Percentiles rank a stretch among this genome's conserved stretches.
These are phyloP conservation scores for Orius laevigatus DNA, from an alignment of 1,140 invertebrate genomes.

Conservation along the genomic window DNA sequence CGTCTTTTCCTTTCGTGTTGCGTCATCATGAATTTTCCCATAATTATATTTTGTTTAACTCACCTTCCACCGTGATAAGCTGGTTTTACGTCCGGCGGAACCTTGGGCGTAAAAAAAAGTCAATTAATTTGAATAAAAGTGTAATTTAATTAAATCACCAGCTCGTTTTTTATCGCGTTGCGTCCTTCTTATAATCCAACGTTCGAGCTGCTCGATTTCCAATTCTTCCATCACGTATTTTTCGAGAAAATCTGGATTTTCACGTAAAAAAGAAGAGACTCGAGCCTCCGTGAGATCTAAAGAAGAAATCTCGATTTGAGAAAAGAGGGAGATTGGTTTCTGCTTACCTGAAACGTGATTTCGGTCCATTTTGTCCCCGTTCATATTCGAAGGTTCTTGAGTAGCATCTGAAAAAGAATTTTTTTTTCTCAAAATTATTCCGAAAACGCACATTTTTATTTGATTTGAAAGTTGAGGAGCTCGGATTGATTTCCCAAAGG, in stretches of 20 bases:
- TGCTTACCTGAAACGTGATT: no score
- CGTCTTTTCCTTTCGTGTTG: no score
- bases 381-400: no score
- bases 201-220: slow-evolving; percentile 35
- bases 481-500: no score
- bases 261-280: slow-evolving; percentile 31
- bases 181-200: slow-evolving; percentile 40
- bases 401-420: no score
- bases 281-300: slow-evolving; percentile 24
- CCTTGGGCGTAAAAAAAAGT: slow-evolving; percentile 21
- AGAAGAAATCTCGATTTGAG: background rate
- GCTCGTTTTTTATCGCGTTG: slow-evolving; percentile 29
- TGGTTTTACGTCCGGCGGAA: slow-evolving; percentile 30
- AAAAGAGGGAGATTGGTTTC: no score
- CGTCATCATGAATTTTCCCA: no score
- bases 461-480: no score
- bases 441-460: no score
- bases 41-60: no score
- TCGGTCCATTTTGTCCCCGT: no score
- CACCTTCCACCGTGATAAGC: slow-evolving; percentile 37
- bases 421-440: no score
- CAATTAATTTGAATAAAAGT: slow-evolving; percentile 4
- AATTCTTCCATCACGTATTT: slow-evolving; percentile 36
- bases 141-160: slow-evolving; percentile 12
- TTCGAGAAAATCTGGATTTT: slow-evolving; percentile 39